Base-by-base conservation (phyloP, 2,888 invertebrate species). In the Tenthredo livida region DNA sequence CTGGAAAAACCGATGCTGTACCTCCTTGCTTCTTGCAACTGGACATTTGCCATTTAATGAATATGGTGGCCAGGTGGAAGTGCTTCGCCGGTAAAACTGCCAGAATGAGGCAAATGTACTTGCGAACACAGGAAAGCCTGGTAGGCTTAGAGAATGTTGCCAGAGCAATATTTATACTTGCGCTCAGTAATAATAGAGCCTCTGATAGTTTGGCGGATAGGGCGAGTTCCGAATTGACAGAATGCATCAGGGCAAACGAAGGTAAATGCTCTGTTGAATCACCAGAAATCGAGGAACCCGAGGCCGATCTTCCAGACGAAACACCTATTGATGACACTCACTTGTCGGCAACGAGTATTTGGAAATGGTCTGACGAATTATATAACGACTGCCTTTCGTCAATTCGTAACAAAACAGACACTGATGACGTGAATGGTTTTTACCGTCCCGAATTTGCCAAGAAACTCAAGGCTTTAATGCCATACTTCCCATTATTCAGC, bases 401-500 rank as follows among this genome's bases (percentile, higher is more conserved):
- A 21, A 73, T 29, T 29, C 1, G 2, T 33, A 61, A 37, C 4
- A 80, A 70, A 70, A 21, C 29, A 1, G 77, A 61, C 54, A 12
- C 37, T 25, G 72, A 82, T 17, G 83, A 85, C 40, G 54, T 86
- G 15, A 87, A 85, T 29, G 83, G 77, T 15, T 86, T 80, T 61
- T 73, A 82, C 73, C 40, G 82, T 50, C 80, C 78, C 2, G 75
- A 25, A 5, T 61, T 86, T 50, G 85, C 84, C 25, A 72, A 67
- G 21, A 86, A 84, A 61, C 37, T 85, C 0, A 86, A 85, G 65
- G n/a, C 40, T 40, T 37, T 87, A 15, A 25, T 86, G 9, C 84
- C 84, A 15, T 87, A 87, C 73, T 80, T 86, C 47, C 67, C 84
- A 6, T 70, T 86, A 37, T 86, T 77, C 73, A 67, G 83, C 2